Conservation (phyloP, 2,113 vertebrate species). For the Pavo muticus region DNA sequence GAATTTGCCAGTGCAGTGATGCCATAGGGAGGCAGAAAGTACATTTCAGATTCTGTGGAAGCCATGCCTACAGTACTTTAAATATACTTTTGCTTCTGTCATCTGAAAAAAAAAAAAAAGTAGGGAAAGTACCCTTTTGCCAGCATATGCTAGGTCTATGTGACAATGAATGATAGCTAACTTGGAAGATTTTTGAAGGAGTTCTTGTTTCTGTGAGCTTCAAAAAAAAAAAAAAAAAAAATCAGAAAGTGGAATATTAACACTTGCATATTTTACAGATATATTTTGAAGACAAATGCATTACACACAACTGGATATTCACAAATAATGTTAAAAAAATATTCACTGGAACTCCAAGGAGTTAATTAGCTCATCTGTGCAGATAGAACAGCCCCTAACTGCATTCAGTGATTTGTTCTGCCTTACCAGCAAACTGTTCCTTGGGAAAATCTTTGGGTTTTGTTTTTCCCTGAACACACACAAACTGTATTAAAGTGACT, state of each 20-base stretch:
- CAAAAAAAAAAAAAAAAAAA: not conserved
- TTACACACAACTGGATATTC: not conserved
- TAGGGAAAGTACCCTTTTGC: no score
- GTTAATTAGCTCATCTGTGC: not conserved
- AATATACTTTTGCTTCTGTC: not conserved
- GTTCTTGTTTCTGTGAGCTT: not conserved
- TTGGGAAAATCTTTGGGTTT: conserved; percentile 22
- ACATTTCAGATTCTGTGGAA: not conserved
- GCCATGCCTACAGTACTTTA: not conserved
- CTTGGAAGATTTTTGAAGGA: not conserved
- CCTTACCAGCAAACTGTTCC: conserved; percentile 20
- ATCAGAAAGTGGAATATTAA: not conserved
- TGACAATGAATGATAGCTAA: not conserved
- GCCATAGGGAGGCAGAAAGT: not conserved
- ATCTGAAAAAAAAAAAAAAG: not conserved
- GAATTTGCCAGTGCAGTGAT: not conserved
- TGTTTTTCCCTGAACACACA: not conserved
- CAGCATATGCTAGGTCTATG: not conserved
- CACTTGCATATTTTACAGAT: not conserved
- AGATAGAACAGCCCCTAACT: not conserved
- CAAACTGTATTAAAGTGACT: conserved; percentile 57
- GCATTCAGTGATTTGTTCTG: not conserved
- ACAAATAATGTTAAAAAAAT: not conserved
- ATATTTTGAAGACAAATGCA: not conserved
- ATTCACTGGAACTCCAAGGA: not conserved